phyloP scores from a whole-genome alignment of 2,797 vertebrate species.

The Macrochelys suwanniensis region DNA sequence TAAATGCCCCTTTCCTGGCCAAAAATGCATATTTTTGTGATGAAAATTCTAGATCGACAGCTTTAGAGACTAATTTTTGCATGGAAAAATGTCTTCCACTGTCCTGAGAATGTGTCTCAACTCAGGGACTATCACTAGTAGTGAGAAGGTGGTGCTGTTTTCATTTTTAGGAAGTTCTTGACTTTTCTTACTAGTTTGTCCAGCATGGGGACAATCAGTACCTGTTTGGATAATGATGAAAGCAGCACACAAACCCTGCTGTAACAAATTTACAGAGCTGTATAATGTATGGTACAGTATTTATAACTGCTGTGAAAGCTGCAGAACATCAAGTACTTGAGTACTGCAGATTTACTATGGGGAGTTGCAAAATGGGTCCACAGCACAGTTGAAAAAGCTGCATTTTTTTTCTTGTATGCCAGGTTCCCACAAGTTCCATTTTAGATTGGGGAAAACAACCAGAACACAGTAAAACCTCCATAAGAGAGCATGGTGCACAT shows the following conservation, averaged over 20 bases:
- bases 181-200: slow-evolving; percentile 2
- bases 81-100: not conserved
- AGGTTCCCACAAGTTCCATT: not conserved
- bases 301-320: slow-evolving; percentile 18
- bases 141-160: slow-evolving; percentile 4
- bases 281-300: not conserved
- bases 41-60: not conserved
- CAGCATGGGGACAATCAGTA: slow-evolving; percentile 7
- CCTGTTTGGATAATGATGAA: not conserved
- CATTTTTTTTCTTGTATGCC: not conserved
- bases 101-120: not conserved
- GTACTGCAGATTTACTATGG: not conserved
- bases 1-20: not conserved
- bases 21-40: not conserved
- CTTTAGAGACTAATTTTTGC: not conserved
- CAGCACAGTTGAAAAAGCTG: not conserved
- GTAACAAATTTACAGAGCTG: slow-evolving; percentile 11
- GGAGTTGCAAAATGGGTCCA: not conserved
- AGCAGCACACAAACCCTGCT: slow-evolving; percentile 31
- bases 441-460: not conserved
- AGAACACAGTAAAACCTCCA: not conserved
- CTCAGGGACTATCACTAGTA: not conserved
- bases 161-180: slow-evolving; percentile 16
- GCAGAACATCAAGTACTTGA: not conserved
- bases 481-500: not conserved